Conservation (phyloP, 1,140 invertebrate species). For the Danaus melanippus region DNA sequence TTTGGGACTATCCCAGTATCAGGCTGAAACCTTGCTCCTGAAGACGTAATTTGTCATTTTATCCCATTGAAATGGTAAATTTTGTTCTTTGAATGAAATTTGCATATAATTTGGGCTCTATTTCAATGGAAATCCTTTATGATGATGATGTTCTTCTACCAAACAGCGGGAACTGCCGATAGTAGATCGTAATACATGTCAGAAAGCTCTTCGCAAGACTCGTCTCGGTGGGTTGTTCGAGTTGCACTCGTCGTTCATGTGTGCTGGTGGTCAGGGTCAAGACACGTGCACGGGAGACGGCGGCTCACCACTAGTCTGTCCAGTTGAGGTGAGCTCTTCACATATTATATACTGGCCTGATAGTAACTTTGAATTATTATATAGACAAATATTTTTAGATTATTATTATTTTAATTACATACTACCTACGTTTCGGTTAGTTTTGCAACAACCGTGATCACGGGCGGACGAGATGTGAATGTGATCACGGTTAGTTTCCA, state of each 20-base stretch:
- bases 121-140: too few species aligned
- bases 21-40: too few species aligned
- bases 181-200: conserved; percentile 72
- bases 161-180: conserved; percentile 67
- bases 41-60: too few species aligned
- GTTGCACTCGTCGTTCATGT: conserved; percentile 81
- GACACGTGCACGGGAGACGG: conserved; percentile 79
- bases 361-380: too few species aligned
- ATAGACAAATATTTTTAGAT: too few species aligned
- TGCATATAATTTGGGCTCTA: too few species aligned
- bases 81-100: too few species aligned
- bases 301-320: conserved; percentile 81
- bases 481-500: background rate
- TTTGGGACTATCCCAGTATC: too few species aligned
- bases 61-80: too few species aligned
- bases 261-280: conserved; percentile 79
- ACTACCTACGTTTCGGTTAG: background rate
- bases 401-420: background rate
- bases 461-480: too few species aligned
- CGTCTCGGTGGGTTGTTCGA: conserved; percentile 76
- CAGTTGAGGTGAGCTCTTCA: conserved; percentile 56
- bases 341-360: background rate
- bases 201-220: conserved; percentile 72
- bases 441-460: background rate
- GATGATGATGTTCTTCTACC: too few species aligned